phyloP scores from a whole-genome alignment of 1,140 invertebrate species.

The Papilio aristodemus region DNA sequence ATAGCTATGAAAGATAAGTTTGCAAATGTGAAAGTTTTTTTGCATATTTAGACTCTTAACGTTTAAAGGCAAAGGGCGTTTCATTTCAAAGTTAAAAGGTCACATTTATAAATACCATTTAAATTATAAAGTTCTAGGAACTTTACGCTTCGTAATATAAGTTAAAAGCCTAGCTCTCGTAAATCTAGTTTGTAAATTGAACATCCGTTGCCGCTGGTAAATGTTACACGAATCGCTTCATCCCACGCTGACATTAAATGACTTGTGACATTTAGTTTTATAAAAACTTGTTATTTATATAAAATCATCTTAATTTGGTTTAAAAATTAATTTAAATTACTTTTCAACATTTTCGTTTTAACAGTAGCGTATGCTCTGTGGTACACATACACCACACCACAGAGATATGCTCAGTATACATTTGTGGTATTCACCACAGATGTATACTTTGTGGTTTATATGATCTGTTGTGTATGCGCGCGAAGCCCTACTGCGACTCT shows the following conservation, averaged over 20 bases:
- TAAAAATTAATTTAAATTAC: no score
- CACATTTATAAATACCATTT: conserved; percentile 14
- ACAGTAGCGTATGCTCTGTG: no score
- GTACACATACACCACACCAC: no score
- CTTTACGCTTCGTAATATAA: background rate
- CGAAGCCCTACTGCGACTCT: no score
- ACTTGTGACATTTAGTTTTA: background rate
- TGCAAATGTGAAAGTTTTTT: background rate
- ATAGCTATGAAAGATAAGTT: conserved; percentile 1
- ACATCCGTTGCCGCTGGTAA: background rate
- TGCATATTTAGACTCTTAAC: conserved; percentile 2
- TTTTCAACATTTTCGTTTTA: no score
- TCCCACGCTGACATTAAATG: background rate
- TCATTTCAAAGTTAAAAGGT: conserved; percentile 1
- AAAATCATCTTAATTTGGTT: no score
- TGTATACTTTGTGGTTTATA: no score
- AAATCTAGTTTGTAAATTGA: background rate
- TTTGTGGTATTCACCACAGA: no score
- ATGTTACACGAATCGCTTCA: background rate
- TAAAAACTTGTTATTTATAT: background rate
- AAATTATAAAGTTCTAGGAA: conserved; percentile 4
- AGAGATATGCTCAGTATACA: no score
- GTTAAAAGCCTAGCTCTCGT: background rate
- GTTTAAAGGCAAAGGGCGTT: background rate
- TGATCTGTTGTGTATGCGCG: no score